These are phyloP conservation scores for Philereme transversata DNA, from an alignment of 2,888 invertebrate genomes.

Conservation along the genomic window DNA sequence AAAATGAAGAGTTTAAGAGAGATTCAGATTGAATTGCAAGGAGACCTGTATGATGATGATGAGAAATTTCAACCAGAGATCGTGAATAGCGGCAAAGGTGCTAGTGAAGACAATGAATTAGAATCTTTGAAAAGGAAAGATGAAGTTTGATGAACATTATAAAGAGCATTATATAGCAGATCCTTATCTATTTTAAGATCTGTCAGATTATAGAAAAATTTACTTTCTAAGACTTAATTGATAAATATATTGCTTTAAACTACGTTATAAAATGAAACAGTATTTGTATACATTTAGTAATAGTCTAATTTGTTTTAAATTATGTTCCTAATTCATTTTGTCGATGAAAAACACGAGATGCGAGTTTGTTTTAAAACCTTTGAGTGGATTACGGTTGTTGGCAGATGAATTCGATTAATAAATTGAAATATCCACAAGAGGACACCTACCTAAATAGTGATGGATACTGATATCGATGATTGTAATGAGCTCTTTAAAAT, in stretches of 20 bases:
- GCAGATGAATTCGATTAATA: background rate
- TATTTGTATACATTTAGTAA: no score
- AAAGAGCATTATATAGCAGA: background rate
- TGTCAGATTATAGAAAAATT: no score
- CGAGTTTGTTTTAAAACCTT: no score
- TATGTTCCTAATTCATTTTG: no score
- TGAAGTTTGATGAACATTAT: conserved; percentile 10
- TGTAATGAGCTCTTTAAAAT: no score
- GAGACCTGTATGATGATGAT: conserved; percentile 49
- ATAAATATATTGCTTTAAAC: no score
- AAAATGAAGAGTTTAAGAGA: conserved; percentile 82
- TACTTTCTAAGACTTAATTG: no score
- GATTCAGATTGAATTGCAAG: conserved; percentile 79
- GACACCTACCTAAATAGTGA: background rate
- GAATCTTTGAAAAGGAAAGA: conserved; percentile 4
- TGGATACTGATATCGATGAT: background rate
- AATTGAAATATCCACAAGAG: background rate
- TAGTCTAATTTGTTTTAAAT: no score
- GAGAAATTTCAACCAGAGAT: conserved; percentile 34
- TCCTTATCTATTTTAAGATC: no score
- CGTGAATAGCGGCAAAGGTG: conserved; percentile 1
- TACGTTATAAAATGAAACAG: no score
- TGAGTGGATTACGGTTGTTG: no score
- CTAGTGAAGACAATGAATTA: conserved; percentile 6
- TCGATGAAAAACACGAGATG: no score